Conservation (phyloP, 2,888 invertebrate species). For the Pyrgus malvae region DNA sequence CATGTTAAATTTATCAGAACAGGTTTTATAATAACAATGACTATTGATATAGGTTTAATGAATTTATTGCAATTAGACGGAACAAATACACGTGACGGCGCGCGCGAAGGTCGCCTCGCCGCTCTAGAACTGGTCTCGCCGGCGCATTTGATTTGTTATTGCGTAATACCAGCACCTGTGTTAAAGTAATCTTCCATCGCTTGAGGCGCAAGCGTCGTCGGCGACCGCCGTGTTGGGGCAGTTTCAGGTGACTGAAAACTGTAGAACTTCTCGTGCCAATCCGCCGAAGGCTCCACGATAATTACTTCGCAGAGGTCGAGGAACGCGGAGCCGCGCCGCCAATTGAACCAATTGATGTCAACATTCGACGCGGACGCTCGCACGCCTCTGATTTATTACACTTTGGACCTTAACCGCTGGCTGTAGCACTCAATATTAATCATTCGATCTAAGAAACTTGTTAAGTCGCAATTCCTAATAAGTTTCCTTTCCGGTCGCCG, state of each 20-base stretch:
- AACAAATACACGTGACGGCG: too few species aligned
- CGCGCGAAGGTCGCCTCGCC: constrained; percentile 11
- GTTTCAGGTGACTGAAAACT: not conserved
- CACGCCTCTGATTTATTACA: not conserved
- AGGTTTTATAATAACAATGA: constrained; percentile 4
- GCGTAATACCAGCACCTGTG: not conserved
- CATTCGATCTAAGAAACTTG: not conserved
- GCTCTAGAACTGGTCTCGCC: constrained; percentile 16
- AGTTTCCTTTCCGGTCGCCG: not conserved
- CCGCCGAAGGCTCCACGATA: not conserved
- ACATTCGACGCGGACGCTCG: constrained; percentile 7
- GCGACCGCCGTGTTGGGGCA: not conserved
- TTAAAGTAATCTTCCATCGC: not conserved
- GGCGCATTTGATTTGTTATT: constrained; percentile 16
- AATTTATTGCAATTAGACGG: constrained; percentile 16
- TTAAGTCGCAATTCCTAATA: constrained; percentile 1
- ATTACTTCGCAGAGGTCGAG: constrained; percentile 6
- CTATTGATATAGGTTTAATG: constrained; percentile 13
- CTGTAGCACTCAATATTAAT: not conserved
- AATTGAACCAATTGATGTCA: constrained; percentile 42
- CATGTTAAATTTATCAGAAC: not conserved
- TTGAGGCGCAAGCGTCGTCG: not conserved
- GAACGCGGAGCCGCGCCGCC: constrained; percentile 17
- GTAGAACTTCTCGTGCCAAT: not conserved
- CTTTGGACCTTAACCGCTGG: not conserved